A percentile compares a stretch with the other conserved stretches of the same genome.
Evolutionary conservation across 2,888 invertebrate species (phyloP).

Genomic region (Yponomeuta plumbellus): DNA sequence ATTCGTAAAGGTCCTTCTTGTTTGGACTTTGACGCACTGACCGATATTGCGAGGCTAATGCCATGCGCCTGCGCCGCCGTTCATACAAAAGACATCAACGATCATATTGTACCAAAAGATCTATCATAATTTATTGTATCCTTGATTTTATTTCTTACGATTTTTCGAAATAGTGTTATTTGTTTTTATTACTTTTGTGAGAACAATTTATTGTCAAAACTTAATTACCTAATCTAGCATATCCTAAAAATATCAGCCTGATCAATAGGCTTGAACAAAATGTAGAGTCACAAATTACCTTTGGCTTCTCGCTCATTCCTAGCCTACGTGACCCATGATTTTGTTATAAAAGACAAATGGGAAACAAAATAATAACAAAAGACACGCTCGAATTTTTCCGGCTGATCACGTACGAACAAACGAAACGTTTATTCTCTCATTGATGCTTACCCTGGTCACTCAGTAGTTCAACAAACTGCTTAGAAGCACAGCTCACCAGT

Average conservation of each 20-base stretch:
- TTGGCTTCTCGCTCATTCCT: no score
- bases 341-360: background rate
- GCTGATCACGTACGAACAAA: background rate
- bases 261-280: no score
- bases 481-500: background rate
- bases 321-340: background rate
- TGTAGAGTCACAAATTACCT: no score
- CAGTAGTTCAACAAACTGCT: background rate
- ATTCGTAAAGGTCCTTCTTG: no score
- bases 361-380: background rate
- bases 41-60: background rate
- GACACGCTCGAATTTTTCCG: background rate
- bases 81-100: background rate
- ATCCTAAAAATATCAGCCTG: no score
- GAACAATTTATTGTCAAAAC: no score
- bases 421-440: background rate
- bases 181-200: no score
- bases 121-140: no score
- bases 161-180: no score
- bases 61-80: background rate
- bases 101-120: background rate
- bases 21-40: no score
- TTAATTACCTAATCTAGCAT: no score
- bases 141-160: no score
- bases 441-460: background rate